Percentiles rank a stretch among this genome's conserved stretches.
Evolutionary conservation across 1,140 invertebrate species (phyloP).

Genomic region (Formica selysi): DNA sequence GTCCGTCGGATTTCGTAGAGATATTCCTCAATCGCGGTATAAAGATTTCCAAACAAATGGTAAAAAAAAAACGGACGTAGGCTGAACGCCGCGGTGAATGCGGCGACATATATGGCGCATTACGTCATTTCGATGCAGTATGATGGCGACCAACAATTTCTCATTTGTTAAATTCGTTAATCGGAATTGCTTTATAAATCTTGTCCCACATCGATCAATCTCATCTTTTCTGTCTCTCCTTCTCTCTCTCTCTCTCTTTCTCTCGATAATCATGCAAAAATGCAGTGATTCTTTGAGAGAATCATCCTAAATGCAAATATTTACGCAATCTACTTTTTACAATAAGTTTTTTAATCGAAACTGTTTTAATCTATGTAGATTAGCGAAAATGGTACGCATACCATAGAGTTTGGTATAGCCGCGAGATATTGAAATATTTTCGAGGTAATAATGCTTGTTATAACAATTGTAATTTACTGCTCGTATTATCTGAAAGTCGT

Average conservation of each 20-base stretch:
- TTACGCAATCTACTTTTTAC: not conserved
- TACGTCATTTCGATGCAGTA: slow-evolving; percentile 42
- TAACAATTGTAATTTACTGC: slow-evolving; percentile 36
- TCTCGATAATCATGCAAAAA: slow-evolving; percentile 10
- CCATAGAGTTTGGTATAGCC: not conserved
- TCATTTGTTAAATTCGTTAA: slow-evolving; percentile 45
- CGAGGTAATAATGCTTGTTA: slow-evolving; percentile 12
- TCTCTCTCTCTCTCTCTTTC: not conserved
- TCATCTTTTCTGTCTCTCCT: not conserved
- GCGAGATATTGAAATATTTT: slow-evolving; percentile 12
- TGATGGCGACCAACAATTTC: slow-evolving; percentile 2
- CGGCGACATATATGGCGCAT: slow-evolving; percentile 39
- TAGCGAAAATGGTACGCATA: not conserved
- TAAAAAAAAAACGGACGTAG: not conserved
- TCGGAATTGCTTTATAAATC: slow-evolving; percentile 15
- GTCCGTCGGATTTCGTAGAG: not conserved
- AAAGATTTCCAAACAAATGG: not conserved
- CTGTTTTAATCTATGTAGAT: too few species aligned
- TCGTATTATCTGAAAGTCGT: slow-evolving; percentile 34
- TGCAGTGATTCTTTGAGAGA: not conserved
- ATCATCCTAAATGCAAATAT: not conserved
- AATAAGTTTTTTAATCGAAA: slow-evolving; percentile 12
- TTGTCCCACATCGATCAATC: slow-evolving; percentile 9
- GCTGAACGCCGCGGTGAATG: too few species aligned
- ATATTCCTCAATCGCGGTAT: not conserved